Evolutionary conservation across 2,113 vertebrate species (phyloP).

Genomic region (Cochlearius cochlearius): DNA sequence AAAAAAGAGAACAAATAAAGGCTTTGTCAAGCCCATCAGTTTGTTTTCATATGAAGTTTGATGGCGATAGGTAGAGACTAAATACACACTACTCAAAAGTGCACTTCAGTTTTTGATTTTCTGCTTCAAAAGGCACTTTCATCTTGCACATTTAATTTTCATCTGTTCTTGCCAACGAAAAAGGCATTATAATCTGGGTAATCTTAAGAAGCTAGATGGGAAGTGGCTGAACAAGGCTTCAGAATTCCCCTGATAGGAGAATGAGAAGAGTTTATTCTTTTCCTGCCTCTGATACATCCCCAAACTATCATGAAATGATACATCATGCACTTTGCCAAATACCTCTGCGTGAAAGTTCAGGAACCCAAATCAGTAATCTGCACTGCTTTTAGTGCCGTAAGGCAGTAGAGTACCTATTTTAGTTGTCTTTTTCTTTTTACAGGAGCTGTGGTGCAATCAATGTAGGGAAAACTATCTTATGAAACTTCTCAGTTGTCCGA

Average conservation of each 20-base stretch:
- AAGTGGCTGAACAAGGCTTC: background rate
- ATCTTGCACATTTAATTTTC: slow-evolving; percentile 7
- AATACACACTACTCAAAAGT: background rate
- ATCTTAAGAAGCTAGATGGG: background rate
- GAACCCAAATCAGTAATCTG: background rate
- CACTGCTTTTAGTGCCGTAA: background rate
- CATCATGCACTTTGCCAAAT: background rate
- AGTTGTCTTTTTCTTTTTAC: background rate
- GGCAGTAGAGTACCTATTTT: background rate
- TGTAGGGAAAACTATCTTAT: background rate
- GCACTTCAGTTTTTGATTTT: background rate
- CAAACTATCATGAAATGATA: background rate
- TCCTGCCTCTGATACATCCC: background rate
- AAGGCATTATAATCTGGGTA: background rate
- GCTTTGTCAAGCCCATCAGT: background rate
- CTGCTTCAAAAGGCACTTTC: slow-evolving; percentile 10
- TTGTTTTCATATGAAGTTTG: background rate
- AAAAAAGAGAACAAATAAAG: background rate
- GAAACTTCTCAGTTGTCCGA: background rate
- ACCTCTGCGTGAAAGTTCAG: background rate
- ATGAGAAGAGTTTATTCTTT: background rate
- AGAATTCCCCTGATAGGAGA: background rate
- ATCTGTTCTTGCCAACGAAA: background rate
- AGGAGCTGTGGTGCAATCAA: background rate
- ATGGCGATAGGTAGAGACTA: background rate